Base-by-base conservation (phyloP, 2,797 vertebrate species). In the Sylvilagus floridanus region DNA sequence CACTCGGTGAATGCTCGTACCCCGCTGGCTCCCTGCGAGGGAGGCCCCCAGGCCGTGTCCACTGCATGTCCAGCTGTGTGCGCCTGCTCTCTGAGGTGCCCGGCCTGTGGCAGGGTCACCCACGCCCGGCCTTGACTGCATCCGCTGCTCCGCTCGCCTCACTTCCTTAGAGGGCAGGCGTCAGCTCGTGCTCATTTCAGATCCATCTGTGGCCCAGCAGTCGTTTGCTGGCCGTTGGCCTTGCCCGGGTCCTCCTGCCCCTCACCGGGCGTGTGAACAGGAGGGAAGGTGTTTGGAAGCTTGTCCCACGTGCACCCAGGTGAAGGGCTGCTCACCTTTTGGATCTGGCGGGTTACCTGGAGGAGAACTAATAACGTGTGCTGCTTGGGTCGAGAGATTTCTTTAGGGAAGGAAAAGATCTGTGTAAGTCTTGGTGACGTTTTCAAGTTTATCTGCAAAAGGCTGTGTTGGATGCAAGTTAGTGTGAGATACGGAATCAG, bases 41-140 rank as follows among this genome's bases (percentile, higher is more conserved):
- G 1, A 5, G 16, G 35, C 24, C 47, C 17, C 35, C 5, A 0
- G 0, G 14, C 50, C 0, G 62, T 0, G 9, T 26, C 26, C 76
- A 19, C 24, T 24, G 14, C 16, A 26, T 24, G 28, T 57, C 19
- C 9, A 32, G 9, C 24, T 62, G 62, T 21, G 1, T 28, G n/a
- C 47, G 21, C n/a, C 32, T 50, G 12, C 90, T 63, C 10, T 14
- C 13, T 50, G 78, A 60, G 28, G 71, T 37, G n/a, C 88, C 8
- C 0, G 47, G 16, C 52, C 4, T 5, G 9, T 3, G 54, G 24
- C 19, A 2, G 2, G 0, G 1, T n/a, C 77, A 57, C 17, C 47
- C 22, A 19, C 0, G 24, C 60, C 65, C 4, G 1, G 7, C 60
- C 35, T 87, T 26, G 26, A 52, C 37, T 0, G 4, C 8, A 32